Evolutionary conservation across 2,113 vertebrate genomes (phyloP), one percentile per base, ranked within the genome.

Genomic region (Pseudolaguvia tuberculata): DNA sequence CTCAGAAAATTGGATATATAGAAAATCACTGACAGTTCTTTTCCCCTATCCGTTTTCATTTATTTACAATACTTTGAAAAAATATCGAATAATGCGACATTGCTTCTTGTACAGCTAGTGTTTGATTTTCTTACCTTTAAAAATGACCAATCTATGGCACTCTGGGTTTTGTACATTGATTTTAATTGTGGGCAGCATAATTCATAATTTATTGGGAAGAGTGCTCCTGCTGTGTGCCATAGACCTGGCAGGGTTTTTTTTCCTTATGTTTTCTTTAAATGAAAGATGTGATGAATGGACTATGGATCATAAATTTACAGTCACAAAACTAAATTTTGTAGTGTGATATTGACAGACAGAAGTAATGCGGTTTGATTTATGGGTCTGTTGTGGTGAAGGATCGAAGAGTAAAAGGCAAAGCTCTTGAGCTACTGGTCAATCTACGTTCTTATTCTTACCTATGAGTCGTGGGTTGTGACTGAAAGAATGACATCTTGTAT

Each of bases 1-100:
- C 62, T 61, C 72, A 78, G 77, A 77, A 73, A 79, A 78, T 75
- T 72, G 78, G 78, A 55, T 79, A 68, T 72, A 72, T 52, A 76
- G 78, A 70, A 76, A 80, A 75, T 78, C 76, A 75, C 59, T 75
- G 63, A 52, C 73, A 73, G 68, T 68, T 35, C 55, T 72, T 57
- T 70, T 55, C 25, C 53, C 51, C 61, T 59, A 78, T 51, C 57
- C 66, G 27, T 66, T 73, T 66, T 70, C 72, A 75, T 66, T 69
- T 76, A 70, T 78, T 75, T 72, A 25, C 53, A 78, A 70, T 70
- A 77, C 56, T 59, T 53, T 61, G 59, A 79, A 70, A 66, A 66
- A 27, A 75, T 55, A 53, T 45, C 48, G 47, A 68, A 62, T 76
- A 76, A 62, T 48, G 48, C 10, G 17, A 18, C 58, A 59, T 61